Percentiles rank a stretch among this genome's conserved stretches.
Evolutionary conservation across 2,888 invertebrate genomes (phyloP).

Genomic region (Drosophila tripunctata): DNA sequence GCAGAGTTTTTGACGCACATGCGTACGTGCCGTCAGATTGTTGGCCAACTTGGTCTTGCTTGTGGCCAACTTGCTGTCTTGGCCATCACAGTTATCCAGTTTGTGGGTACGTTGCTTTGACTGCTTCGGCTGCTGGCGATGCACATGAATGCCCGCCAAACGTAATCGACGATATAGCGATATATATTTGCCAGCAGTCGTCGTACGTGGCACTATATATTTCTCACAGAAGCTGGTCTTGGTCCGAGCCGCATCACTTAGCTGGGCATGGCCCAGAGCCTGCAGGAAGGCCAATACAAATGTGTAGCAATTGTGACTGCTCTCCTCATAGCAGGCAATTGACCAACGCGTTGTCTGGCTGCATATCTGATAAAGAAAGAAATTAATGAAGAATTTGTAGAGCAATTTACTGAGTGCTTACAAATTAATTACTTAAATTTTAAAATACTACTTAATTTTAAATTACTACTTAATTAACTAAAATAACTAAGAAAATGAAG

Average conservation of each 20-base stretch:
- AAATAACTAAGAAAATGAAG: too few relatives aligned
- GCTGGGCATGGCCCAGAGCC: slow-evolving; percentile 88
- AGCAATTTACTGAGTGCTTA: not conserved
- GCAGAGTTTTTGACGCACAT: slow-evolving; percentile 67
- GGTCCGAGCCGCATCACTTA: slow-evolving; percentile 88
- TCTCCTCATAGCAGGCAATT: slow-evolving; percentile 89
- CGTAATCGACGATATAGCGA: slow-evolving; percentile 91
- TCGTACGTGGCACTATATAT: slow-evolving; percentile 92
- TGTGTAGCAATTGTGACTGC: slow-evolving; percentile 92
- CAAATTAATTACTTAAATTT: too few relatives aligned
- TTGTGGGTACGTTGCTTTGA: slow-evolving; percentile 30
- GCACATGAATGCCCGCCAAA: slow-evolving; percentile 85
- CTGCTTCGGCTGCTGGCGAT: slow-evolving; percentile 76
- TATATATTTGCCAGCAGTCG: slow-evolving; percentile 93
- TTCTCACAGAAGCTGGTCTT: slow-evolving; percentile 91
- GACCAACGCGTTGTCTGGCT: slow-evolving; percentile 86
- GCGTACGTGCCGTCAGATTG: slow-evolving; percentile 63
- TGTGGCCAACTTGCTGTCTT: slow-evolving; percentile 17
- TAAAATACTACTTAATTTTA: too few relatives aligned
- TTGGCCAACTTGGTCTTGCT: slow-evolving; percentile 28
- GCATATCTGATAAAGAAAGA: slow-evolving; percentile 73
- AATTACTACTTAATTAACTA: too few relatives aligned
- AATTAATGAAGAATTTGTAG: not conserved
- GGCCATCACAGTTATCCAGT: slow-evolving; percentile 35
- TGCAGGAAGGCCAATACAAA: slow-evolving; percentile 93